These are phyloP conservation scores for Propsilocerus akamusi DNA, from an alignment of 1,140 invertebrate species.

Conservation along the genomic window DNA sequence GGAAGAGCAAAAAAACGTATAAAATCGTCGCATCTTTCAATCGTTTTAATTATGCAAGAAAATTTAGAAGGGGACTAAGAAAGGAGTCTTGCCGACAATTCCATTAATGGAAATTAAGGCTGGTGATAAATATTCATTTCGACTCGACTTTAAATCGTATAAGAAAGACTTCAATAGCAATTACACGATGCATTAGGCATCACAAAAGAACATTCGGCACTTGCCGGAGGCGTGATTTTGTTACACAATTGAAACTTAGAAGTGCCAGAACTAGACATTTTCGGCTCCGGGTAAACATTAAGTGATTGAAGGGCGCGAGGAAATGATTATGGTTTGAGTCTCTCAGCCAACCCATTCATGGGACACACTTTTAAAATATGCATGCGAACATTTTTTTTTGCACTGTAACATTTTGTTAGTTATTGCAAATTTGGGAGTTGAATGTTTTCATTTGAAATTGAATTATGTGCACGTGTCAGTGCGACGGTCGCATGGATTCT, in stretches of 20 bases:
- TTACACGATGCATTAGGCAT: background rate
- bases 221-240: conserved; percentile 1
- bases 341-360: background rate
- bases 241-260: background rate
- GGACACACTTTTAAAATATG: background rate
- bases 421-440: too few species aligned
- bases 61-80: background rate
- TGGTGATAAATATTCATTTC: background rate
- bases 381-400: background rate
- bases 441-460: conserved; percentile 3
- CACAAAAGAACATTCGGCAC: conserved; percentile 1
- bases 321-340: background rate
- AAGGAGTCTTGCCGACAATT: background rate
- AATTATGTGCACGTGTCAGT: background rate
- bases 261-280: too few species aligned
- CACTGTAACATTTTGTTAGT: too few species aligned
- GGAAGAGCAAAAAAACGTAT: background rate
- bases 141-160: background rate
- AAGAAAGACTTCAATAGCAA: background rate
- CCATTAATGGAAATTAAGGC: conserved; percentile 3
- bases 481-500: too few species aligned
- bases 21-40: background rate
- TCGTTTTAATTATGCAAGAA: conserved; percentile 3
- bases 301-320: too few species aligned
- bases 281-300: too few species aligned